These are phyloP conservation scores for Muscidifurax raptorellus DNA, from an alignment of 1,140 invertebrate species.

Conservation along the genomic window DNA sequence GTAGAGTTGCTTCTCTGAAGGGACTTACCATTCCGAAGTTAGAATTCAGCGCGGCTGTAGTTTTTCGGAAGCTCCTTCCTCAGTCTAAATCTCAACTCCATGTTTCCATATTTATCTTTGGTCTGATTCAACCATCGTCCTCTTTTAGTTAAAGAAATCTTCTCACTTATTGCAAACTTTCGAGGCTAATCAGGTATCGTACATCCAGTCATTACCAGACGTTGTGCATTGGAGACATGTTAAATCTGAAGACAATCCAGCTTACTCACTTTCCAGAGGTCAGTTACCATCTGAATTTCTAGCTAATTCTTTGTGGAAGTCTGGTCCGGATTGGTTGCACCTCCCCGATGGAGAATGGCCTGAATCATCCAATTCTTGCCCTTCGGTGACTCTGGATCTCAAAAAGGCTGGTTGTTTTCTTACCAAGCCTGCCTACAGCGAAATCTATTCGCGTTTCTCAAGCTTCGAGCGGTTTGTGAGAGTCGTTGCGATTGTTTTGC, in stretches of 20 bases:
- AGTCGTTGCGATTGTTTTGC: neutral
- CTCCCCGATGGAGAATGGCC: neutral
- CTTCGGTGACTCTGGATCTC: neutral
- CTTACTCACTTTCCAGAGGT: neutral
- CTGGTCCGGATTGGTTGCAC: neutral
- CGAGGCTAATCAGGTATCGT: neutral
- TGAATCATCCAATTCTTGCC: no score
- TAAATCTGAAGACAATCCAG: neutral
- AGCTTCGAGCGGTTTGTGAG: neutral
- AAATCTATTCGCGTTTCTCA: neutral
- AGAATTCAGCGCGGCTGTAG: slow-evolving; percentile 60
- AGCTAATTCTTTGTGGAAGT: neutral
- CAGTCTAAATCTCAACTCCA: neutral
- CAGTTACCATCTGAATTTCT: neutral
- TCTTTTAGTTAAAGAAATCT: slow-evolving; percentile 2
- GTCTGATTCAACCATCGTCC: slow-evolving; percentile 19
- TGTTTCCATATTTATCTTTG: neutral
- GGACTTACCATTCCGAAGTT: neutral
- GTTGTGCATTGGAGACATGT: neutral
- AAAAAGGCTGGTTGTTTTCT: neutral
- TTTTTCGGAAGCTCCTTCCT: neutral
- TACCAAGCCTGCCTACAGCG: neutral
- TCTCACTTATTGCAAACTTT: neutral
- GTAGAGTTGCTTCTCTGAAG: slow-evolving; percentile 12
- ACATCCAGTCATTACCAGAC: neutral